phyloP scores from a whole-genome alignment of 2,797 vertebrate genomes.

The Urocyon cinereoargenteus region DNA sequence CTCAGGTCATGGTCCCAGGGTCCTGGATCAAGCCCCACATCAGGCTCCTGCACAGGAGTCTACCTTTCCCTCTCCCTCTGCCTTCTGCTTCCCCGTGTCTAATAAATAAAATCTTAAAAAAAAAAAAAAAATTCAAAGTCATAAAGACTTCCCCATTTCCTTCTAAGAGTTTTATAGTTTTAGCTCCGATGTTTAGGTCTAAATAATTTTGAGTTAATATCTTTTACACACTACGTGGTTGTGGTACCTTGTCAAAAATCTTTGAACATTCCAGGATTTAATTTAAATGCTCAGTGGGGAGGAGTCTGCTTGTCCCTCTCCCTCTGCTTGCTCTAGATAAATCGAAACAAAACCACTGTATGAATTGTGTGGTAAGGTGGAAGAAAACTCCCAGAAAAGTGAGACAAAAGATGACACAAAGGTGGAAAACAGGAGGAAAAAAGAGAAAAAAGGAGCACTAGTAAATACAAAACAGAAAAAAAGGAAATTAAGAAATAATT shows the following conservation, averaged over 20 bases:
- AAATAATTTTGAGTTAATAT: background rate
- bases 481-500: background rate
- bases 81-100: no score
- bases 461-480: background rate
- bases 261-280: background rate
- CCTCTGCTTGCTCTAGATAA: background rate
- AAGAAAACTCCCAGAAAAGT: background rate
- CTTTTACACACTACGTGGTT: background rate
- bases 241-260: background rate
- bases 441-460: background rate
- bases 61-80: no score
- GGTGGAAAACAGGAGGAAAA: background rate
- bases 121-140: no score
- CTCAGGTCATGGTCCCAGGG: background rate
- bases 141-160: no score
- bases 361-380: background rate
- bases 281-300: background rate
- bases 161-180: no score
- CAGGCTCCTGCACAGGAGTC: background rate
- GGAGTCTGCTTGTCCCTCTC: background rate
- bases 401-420: background rate
- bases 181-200: no score
- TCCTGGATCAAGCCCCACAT: background rate
- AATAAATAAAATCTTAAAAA: no score
- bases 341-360: background rate